Evolutionary conservation across 2,113 vertebrate species (phyloP).

Genomic region (Silurus glanis): DNA sequence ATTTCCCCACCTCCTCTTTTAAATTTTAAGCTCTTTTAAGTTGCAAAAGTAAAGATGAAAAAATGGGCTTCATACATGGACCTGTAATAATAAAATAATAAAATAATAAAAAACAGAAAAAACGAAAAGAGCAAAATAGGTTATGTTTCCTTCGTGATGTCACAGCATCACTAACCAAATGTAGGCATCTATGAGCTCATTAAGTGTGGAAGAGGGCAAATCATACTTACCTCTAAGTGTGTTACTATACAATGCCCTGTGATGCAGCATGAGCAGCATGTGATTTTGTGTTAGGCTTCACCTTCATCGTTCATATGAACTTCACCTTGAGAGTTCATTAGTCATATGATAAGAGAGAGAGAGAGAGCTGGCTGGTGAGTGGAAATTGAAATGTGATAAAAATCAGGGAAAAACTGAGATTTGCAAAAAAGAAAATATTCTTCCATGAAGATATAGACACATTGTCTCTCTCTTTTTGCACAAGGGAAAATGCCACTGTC

Average conservation of each 20-base stretch:
- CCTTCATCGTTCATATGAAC: neutral
- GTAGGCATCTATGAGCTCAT: too few relatives aligned
- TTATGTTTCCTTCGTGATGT: too few relatives aligned
- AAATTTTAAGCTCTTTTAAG: neutral
- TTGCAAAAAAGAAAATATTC: neutral
- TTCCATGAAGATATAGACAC: neutral
- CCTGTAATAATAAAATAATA: neutral
- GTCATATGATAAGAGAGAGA: neutral
- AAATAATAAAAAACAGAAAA: too few relatives aligned
- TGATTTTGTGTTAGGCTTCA: neutral
- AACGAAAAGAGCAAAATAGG: neutral
- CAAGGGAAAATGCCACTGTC: neutral
- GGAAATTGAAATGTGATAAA: neutral
- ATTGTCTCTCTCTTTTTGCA: neutral
- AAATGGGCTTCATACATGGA: neutral
- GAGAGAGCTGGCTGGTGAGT: neutral
- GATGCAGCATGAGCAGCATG: neutral
- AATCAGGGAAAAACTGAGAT: neutral
- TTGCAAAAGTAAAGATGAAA: neutral
- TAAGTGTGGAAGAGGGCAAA: too few relatives aligned
- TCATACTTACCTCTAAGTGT: too few relatives aligned
- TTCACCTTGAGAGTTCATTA: neutral
- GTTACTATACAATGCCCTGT: neutral
- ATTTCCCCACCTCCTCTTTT: neutral
- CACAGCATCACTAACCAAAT: too few relatives aligned